Base-by-base conservation (phyloP, 2,888 invertebrate species). In the Eutolmus rufibarbis region DNA sequence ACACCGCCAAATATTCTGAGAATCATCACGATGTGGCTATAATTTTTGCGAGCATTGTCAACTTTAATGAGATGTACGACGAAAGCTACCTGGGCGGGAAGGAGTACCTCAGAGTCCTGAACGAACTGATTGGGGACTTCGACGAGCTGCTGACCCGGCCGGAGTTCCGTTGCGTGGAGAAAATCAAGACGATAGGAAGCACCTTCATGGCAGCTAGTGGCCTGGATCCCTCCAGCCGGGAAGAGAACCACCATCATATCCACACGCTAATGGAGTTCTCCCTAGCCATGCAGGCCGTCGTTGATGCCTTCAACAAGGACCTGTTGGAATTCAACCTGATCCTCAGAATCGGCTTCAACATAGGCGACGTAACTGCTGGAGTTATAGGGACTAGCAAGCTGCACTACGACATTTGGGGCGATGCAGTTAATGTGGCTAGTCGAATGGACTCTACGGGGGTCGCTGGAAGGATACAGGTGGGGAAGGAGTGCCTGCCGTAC, bases 161-260 rank as follows among this genome's bases (percentile, higher is more conserved):
- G 0, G 95, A 97, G 89, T 98, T 97, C 90, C 95, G 95, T 74
- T 96, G 97, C 90, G 97, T 99, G 7, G 98, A 99, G 92, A 99
- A 99, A 93, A 99, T 99, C 89, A 99, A 99, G 93, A 98, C 99
- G 0, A 99, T 99, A 88, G 98, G 98, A 5, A 97, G 97, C 89
- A 98, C 98, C 0, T 98, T 98, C 91, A 99, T 99, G 99, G 99
- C 98, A 1, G 99, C 99, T 0, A 97, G 98, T 88, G 99, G 99
- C 0, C 93, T 99, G 87, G 98, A 99, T 93, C 97, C 97, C 0
- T 94, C 94, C 88, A 94, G 96, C 90, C 94, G 97, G 4, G 94
- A 94, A 31, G 93, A 95, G 76, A 96, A 96, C 89, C 93, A 95
- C 31, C 96, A 96, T 89, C 93, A 96, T 91, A 95, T 96, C 43